Percentiles rank a stretch among this genome's conserved stretches.
These are phyloP conservation scores for Coregonus suidteri DNA, from an alignment of 2,797 vertebrate species.

Conservation along the genomic window DNA sequence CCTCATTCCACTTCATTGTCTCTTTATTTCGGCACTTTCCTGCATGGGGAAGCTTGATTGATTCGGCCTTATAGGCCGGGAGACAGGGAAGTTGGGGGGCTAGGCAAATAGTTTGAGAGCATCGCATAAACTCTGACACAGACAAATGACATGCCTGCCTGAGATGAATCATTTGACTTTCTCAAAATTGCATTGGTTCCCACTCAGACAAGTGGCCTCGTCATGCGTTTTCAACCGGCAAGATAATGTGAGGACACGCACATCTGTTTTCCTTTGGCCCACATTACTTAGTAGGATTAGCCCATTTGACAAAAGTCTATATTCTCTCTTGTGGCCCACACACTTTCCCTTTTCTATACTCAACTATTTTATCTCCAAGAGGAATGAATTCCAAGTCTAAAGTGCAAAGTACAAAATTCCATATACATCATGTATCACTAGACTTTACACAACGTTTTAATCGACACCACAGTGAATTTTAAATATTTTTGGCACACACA, in stretches of 20 bases:
- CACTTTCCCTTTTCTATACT: not conserved
- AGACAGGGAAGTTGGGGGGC: slow-evolving; percentile 70
- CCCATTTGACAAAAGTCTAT: not conserved
- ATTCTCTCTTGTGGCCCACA: not conserved
- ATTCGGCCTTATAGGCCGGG: slow-evolving; percentile 63
- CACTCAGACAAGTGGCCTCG: slow-evolving; percentile 32
- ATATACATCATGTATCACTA: not conserved
- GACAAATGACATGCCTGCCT: slow-evolving; percentile 56
- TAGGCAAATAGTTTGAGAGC: slow-evolving; percentile 70
- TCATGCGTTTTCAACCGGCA: slow-evolving; percentile 39
- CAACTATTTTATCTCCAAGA: not conserved
- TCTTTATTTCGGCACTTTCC: slow-evolving; percentile 73
- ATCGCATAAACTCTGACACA: slow-evolving; percentile 69
- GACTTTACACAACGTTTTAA: not conserved
- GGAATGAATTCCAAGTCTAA: slow-evolving; percentile 9
- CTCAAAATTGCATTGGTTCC: slow-evolving; percentile 42
- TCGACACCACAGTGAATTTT: not conserved
- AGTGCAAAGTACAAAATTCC: not conserved
- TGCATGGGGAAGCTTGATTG: slow-evolving; percentile 76
- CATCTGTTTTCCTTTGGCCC: slow-evolving; percentile 53
- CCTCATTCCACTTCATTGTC: slow-evolving; percentile 77
- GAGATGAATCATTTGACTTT: slow-evolving; percentile 57
- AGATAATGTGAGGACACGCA: slow-evolving; percentile 49
- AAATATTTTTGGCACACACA: slow-evolving; percentile 19
- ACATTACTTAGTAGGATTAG: slow-evolving; percentile 31